Base-by-base conservation (phyloP, 2,113 vertebrate genomes). In the Pluvialis apricaria region DNA sequence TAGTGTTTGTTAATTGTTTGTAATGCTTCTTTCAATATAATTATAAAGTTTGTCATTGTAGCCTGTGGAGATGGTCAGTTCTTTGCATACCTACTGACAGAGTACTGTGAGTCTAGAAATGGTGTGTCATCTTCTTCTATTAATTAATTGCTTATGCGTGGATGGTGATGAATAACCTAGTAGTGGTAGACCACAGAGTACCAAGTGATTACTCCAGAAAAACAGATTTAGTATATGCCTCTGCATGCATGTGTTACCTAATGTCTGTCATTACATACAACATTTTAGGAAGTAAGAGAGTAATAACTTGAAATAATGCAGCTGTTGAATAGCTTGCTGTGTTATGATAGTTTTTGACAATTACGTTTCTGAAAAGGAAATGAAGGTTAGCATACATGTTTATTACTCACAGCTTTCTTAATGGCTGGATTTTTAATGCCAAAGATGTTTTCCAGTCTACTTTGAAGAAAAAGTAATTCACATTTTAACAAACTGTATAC, bases 101-200 rank as follows among this genome's bases (percentile, higher is more conserved):
- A 77, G 61, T 82, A 24, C 36, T 77, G 25, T 20, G 26, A 86
- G 28, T 51, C 71, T 90, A 51, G 73, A 79, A 84, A 54, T 65
- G 26, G 10, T 65, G 47, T 86, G 57, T 87, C 2, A 1, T 96
- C 61, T 6, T 75, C n/a, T 91, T 86, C 32, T 88, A 9, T 88
- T 95, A 92, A 94, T 95, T 68, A 79, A 91, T 47, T 75, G 52
- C 83, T 94, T 84, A 34, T 82, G 36, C 73, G 82, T 79, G 73
- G 54, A 54, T 90, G 70, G 26, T 79, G 49, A 64, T 89, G 88
- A 94, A 55, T 65, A 79, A 32, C 26, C 29, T 76, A 42, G 28
- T 70, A 75, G 73, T 89, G 78, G 55, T 86, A 70, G 78, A 90
- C 86, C 66, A 83, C 66, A 90, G 88, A 85, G 36, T 16, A 72